Conservation (phyloP, 2,888 invertebrate genomes). For the Orthosia cruda region DNA sequence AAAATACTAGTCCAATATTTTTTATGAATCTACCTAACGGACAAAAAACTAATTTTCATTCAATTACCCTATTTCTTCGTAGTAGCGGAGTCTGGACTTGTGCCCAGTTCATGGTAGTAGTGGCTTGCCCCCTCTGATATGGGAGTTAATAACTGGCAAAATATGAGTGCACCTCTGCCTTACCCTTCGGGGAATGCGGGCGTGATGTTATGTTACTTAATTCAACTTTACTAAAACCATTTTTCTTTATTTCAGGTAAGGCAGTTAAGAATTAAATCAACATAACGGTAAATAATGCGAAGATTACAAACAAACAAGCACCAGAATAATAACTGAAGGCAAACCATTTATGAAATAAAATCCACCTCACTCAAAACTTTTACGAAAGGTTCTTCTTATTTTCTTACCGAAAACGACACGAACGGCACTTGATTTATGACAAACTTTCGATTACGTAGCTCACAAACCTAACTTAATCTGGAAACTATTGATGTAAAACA, state of each 20-base stretch:
- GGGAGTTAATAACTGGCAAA: too few species aligned
- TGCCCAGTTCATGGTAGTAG: too few species aligned
- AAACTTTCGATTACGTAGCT: constrained; percentile 8
- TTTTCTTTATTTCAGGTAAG: constrained; percentile 63
- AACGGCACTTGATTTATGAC: constrained; percentile 29
- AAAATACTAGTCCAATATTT: too few species aligned
- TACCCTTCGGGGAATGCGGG: too few species aligned
- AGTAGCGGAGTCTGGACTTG: too few species aligned
- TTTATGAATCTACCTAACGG: too few species aligned
- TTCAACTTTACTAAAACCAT: constrained; percentile 14
- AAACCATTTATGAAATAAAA: constrained; percentile 31
- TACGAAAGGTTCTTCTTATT: constrained; percentile 12
- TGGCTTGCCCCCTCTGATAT: too few species aligned
- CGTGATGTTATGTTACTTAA: not conserved
- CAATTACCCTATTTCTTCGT: too few species aligned
- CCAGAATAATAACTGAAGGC: constrained; percentile 34
- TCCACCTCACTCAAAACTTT: constrained; percentile 18
- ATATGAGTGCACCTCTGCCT: too few species aligned
- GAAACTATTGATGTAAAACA: constrained; percentile 47
- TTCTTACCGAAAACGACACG: constrained; percentile 16
- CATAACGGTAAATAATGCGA: constrained; percentile 51
- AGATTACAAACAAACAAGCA: constrained; percentile 33
- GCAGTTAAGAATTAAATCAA: constrained; percentile 23
- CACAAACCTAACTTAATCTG: constrained; percentile 16
- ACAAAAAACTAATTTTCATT: too few species aligned